phyloP scores from a whole-genome alignment of 2,113 vertebrate genomes.

The Calidris pugnax region DNA sequence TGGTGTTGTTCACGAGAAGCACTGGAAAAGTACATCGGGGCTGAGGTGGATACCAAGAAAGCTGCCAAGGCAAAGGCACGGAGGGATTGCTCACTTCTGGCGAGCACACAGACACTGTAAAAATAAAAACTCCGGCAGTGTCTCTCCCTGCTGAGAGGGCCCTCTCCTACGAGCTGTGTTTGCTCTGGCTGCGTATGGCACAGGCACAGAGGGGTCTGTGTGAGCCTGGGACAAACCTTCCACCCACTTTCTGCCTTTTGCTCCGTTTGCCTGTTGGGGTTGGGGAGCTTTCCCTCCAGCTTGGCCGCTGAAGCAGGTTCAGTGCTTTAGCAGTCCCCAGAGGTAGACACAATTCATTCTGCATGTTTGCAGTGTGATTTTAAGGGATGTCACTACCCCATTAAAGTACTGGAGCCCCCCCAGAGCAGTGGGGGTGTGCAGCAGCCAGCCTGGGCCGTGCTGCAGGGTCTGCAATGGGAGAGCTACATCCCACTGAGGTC shows the following conservation, averaged over 20 bases:
- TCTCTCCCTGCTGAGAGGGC: background rate
- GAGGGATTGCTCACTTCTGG: background rate
- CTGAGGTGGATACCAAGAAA: background rate
- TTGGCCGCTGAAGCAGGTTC: background rate
- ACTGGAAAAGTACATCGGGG: background rate
- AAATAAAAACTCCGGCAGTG: background rate
- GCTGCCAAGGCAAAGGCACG: background rate
- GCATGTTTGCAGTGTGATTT: background rate
- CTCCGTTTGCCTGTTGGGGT: background rate
- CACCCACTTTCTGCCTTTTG: background rate
- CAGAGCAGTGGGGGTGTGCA: background rate
- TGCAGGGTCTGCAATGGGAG: background rate
- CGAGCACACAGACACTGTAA: accelerated
- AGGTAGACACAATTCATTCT: background rate
- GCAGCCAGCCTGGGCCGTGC: background rate
- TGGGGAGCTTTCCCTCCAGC: background rate
- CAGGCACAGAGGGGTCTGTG: accelerated
- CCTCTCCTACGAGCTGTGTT: background rate
- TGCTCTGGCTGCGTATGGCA: accelerated
- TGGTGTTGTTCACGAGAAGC: background rate
- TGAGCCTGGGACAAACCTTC: background rate
- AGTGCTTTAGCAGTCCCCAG: background rate
- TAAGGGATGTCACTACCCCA: background rate
- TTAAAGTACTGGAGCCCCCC: background rate
- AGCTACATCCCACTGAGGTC: background rate